Base-by-base conservation (phyloP, 2,888 invertebrate genomes). In the Drosophila stalkeri region DNA sequence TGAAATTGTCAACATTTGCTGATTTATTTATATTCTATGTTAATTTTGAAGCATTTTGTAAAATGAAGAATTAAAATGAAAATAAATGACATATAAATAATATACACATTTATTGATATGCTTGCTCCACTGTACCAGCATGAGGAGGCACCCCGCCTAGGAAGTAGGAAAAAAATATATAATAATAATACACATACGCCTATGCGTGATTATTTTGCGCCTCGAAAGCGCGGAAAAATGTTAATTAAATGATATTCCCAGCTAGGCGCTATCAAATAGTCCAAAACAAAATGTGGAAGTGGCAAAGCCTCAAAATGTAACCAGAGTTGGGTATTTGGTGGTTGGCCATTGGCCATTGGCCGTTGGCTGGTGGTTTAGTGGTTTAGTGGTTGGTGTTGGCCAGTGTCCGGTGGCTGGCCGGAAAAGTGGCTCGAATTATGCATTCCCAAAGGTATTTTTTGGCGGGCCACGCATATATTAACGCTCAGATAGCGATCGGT, bases 221-320 rank as follows among this genome's bases (percentile, higher is more conserved):
- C 90, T 85, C 77, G 63, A 72, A 86, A 72, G 84, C 81, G 81
- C 65, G 69, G 64, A 81, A 81, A 81, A 82, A 82, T 86, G 90
- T 77, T 90, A 90, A 86, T 86, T 90, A 90, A 86, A 86, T 86
- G 86, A 79, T 90, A 81, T 86, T 90, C 84, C 81, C 90, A 88
- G 88, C 75, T 62, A 65, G 74, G 37, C 52, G 41, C 47, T 23
- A 57, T 44, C 56, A 57, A 23, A 37, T 8, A 27, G 70, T 49
- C 31, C 9, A 37, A 49, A 51, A 8, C 23, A 55, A 56, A 76
- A 69, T 12, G 37, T 31, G 68, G 51, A 51, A 51, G 51, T 51
- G 33, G 51, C 76, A 74, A 70, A 64, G 68, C 74, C 75, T 67
- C 75, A 78, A 81, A 81, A 73, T 77, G 79, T 84, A 18, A 33